A percentile compares a stretch with the other conserved stretches of the same genome.
Evolutionary conservation across 2,797 vertebrate species (phyloP).

Genomic region (Coreius guichenoti): DNA sequence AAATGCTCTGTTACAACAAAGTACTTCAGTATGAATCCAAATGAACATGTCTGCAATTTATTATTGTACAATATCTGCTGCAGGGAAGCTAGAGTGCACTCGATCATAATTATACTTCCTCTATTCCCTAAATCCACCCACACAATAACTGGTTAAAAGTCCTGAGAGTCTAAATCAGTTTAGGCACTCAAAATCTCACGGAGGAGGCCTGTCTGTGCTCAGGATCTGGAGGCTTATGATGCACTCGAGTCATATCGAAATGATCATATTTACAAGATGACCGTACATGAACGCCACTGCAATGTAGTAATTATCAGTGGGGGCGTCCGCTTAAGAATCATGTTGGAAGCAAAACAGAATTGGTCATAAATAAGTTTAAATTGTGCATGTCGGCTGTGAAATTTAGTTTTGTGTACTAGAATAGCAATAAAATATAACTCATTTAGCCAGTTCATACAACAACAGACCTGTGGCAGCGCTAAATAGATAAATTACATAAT

Average conservation of each 20-base stretch:
- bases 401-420: not conserved
- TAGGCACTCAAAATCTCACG: not conserved
- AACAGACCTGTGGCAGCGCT: not conserved
- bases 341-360: not conserved
- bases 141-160: constrained; percentile 20
- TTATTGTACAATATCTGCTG: not conserved
- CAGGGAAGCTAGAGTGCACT: not conserved
- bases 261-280: not conserved
- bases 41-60: not conserved
- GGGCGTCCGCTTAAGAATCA: not conserved
- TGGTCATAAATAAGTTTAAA: not conserved
- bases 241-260: not conserved
- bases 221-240: not conserved
- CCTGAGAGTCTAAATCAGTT: not conserved
- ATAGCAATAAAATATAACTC: not conserved
- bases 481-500: not conserved
- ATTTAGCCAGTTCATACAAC: not conserved
- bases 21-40: not conserved
- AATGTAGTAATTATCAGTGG: not conserved
- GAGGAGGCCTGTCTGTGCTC: not conserved
- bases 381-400: not conserved
- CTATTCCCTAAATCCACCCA: constrained; percentile 15
- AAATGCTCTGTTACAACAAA: constrained; percentile 13
- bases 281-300: no score
- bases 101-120: constrained; percentile 5